Conservation (phyloP, 2,888 invertebrate species). For the Caenorhabditis doughertyi region DNA sequence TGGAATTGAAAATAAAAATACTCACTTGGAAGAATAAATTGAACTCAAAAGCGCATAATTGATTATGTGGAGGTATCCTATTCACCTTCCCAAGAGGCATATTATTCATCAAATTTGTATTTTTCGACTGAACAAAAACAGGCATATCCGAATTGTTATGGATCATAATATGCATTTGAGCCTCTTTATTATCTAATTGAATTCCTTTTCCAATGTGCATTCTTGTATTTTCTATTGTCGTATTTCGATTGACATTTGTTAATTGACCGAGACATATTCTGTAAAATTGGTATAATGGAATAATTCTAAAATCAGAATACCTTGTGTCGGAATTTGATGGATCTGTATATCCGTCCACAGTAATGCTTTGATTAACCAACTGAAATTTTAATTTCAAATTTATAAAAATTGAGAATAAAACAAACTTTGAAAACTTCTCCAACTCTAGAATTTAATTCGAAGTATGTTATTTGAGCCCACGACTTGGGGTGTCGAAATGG, state of each 20-base stretch:
- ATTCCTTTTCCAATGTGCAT: constrained; percentile 96
- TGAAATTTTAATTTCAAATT: constrained; percentile 59
- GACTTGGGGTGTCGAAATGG: constrained; percentile 85
- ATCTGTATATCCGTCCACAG: constrained; percentile 98
- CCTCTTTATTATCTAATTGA: constrained; percentile 45
- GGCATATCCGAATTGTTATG: constrained; percentile 84
- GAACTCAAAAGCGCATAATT: constrained; percentile 53
- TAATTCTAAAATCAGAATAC: constrained; percentile 12
- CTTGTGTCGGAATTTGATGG: constrained; percentile 91
- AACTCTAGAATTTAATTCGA: constrained; percentile 96
- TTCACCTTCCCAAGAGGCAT: constrained; percentile 48
- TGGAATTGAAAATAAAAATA: too few relatives aligned
- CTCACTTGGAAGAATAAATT: constrained; percentile 52
- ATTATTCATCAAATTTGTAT: constrained; percentile 67
- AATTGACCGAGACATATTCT: constrained; percentile 97
- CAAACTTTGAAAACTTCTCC: constrained; percentile 90
- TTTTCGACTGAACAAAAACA: constrained; percentile 89
- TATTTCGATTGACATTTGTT: constrained; percentile 98
- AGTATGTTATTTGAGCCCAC: constrained; percentile 99
- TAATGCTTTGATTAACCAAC: constrained; percentile 86
- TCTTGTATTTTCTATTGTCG: constrained; percentile 98
- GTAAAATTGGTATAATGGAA: too few relatives aligned
- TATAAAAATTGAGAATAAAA: not conserved
- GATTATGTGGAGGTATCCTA: constrained; percentile 50
- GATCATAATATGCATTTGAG: constrained; percentile 38